phyloP scores from a whole-genome alignment of 1,140 invertebrate species.

The Muscidifurax raptorellus region DNA sequence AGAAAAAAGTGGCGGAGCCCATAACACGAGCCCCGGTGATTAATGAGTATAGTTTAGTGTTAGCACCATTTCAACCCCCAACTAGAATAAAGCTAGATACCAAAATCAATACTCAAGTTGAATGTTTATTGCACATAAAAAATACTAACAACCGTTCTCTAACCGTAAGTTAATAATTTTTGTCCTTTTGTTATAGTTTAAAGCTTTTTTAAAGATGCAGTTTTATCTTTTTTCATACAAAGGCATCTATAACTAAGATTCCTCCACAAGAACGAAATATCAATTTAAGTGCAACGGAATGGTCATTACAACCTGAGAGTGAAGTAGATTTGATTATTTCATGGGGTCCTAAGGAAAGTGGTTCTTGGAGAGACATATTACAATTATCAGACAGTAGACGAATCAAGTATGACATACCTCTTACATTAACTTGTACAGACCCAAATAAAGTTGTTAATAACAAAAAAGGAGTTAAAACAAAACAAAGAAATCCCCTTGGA shows the following conservation, averaged over 20 bases:
- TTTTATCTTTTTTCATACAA: constrained; percentile 60
- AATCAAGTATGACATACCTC: constrained; percentile 80
- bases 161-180: constrained; percentile 57
- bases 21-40: constrained; percentile 22
- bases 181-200: background rate
- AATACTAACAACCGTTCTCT: constrained; percentile 61
- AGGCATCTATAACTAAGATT: constrained; percentile 78
- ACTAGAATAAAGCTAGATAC: constrained; percentile 63
- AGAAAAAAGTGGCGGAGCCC: constrained; percentile 53
- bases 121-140: constrained; percentile 61
- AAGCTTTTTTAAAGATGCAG: background rate
- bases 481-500: constrained; percentile 62
- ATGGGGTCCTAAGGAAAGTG: constrained; percentile 79
- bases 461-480: constrained; percentile 56
- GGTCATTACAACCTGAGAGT: constrained; percentile 71
- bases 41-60: constrained; percentile 56
- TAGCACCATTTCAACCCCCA: constrained; percentile 70
- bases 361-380: constrained; percentile 79
- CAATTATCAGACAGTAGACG: constrained; percentile 79
- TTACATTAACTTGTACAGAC: constrained; percentile 70
- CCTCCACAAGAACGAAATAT: constrained; percentile 78
- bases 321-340: constrained; percentile 75
- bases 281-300: constrained; percentile 74
- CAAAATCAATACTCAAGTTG: constrained; percentile 55
- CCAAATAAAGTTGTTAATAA: constrained; percentile 68